Percentiles rank a stretch among this genome's conserved stretches.
Conservation (phyloP, 2,113 vertebrate species). For the Machaerirhynchus nigripectus region DNA sequence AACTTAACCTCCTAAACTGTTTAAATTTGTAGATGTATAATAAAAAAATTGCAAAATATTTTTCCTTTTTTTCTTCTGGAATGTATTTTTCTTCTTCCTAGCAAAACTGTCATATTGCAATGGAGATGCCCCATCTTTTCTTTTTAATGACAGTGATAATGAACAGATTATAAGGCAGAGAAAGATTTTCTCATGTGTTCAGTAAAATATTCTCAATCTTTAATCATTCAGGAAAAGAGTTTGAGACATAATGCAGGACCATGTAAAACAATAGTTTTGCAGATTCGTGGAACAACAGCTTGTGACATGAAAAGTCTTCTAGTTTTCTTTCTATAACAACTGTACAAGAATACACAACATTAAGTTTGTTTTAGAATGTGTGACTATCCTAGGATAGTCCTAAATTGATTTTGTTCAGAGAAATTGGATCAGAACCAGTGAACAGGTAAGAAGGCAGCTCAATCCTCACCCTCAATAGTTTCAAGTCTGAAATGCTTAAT, state of each 20-base stretch:
- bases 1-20: not conserved
- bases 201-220: not conserved
- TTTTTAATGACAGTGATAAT: not conserved
- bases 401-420: not conserved
- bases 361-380: not conserved
- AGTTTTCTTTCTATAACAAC: not conserved
- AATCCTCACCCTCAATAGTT: not conserved
- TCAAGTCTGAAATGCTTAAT: not conserved
- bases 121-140: not conserved
- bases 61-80: not conserved
- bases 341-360: not conserved
- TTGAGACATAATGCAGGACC: not conserved
- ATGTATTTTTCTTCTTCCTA: not conserved
- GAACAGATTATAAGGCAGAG: not conserved
- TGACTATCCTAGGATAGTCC: not conserved
- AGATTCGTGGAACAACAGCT: fast-evolving
- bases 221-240: not conserved
- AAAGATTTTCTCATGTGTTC: not conserved
- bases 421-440: not conserved
- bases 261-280: not conserved
- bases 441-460: not conserved
- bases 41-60: not conserved
- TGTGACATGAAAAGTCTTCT: not conserved
- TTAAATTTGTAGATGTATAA: not conserved
- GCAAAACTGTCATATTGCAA: not conserved